A percentile compares a stretch with the other conserved stretches of the same genome.
Evolutionary conservation across 1,140 invertebrate species (phyloP).

Genomic region (Achroia grisella): DNA sequence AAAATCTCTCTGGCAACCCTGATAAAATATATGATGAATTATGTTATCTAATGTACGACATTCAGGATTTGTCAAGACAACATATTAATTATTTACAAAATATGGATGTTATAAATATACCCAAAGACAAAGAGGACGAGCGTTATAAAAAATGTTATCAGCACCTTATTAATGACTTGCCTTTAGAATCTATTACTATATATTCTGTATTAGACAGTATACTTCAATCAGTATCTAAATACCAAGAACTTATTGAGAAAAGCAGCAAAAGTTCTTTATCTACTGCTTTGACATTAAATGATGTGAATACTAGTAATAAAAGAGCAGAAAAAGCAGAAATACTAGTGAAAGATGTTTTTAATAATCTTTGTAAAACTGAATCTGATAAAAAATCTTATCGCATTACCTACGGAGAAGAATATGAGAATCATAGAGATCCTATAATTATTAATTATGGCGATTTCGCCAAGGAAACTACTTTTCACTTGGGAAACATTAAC

Average conservation of each 20-base stretch:
- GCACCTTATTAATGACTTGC: constrained; percentile 41
- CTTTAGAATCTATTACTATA: constrained; percentile 60
- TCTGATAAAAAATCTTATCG: constrained; percentile 39
- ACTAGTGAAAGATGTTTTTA: constrained; percentile 43
- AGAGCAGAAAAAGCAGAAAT: constrained; percentile 36
- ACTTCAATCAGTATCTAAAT: constrained; percentile 45
- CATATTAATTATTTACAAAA: constrained; percentile 66
- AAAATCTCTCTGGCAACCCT: constrained; percentile 35
- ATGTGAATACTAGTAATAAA: constrained; percentile 14
- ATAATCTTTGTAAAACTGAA: constrained; percentile 35
- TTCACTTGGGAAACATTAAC: constrained; percentile 50
- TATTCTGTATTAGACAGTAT: constrained; percentile 65
- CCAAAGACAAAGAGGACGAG: constrained; percentile 14
- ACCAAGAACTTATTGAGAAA: constrained; percentile 15
- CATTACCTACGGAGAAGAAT: constrained; percentile 48
- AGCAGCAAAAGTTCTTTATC: constrained; percentile 30
- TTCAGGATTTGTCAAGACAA: constrained; percentile 70
- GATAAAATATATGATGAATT: constrained; percentile 71
- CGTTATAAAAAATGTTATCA: constrained; percentile 36
- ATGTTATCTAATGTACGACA: constrained; percentile 69
- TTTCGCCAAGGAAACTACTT: constrained; percentile 42
- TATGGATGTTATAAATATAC: constrained; percentile 59
- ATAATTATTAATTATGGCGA: constrained; percentile 51
- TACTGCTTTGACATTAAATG: constrained; percentile 22
- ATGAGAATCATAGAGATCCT: constrained; percentile 44